These are phyloP conservation scores for Teinopalpus imperialis DNA, from an alignment of 2,888 invertebrate genomes.

Conservation along the genomic window DNA sequence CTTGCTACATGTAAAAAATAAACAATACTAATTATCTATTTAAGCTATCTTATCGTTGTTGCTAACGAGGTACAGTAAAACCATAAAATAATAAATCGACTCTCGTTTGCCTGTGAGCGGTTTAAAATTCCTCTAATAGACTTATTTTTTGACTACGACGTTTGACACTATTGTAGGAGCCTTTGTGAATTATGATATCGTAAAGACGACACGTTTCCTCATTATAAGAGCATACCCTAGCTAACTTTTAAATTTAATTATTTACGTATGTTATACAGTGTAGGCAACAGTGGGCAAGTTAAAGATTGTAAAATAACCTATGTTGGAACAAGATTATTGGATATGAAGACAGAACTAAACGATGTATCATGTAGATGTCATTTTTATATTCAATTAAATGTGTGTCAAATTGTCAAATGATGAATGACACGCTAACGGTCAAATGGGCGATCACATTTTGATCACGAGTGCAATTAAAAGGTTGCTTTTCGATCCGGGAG, in stretches of 20 bases:
- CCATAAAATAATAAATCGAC: constrained; percentile 63
- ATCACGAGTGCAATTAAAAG: no score
- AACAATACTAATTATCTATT: constrained; percentile 79
- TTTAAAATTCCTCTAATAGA: constrained; percentile 58
- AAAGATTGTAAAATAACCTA: background rate
- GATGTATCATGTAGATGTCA: no score
- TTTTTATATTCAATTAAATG: no score
- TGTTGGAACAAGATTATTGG: background rate
- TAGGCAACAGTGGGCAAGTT: background rate
- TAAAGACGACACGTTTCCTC: constrained; percentile 57
- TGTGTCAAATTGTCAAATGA: no score
- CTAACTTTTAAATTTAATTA: constrained; percentile 28
- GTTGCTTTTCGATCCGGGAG: no score
- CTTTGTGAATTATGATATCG: constrained; percentile 27
- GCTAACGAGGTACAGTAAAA: constrained; percentile 74
- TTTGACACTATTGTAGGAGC: constrained; percentile 21
- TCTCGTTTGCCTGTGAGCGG: constrained; percentile 62
- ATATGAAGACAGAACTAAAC: no score
- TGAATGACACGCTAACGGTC: no score
- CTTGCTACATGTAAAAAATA: constrained; percentile 33
- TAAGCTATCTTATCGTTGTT: constrained; percentile 63
- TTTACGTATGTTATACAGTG: constrained; percentile 7
- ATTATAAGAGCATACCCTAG: constrained; percentile 41
- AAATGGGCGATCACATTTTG: no score
- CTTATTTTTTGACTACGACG: constrained; percentile 54